Conservation (phyloP, 2,888 invertebrate genomes). For the Bhutanitis thaidina region DNA sequence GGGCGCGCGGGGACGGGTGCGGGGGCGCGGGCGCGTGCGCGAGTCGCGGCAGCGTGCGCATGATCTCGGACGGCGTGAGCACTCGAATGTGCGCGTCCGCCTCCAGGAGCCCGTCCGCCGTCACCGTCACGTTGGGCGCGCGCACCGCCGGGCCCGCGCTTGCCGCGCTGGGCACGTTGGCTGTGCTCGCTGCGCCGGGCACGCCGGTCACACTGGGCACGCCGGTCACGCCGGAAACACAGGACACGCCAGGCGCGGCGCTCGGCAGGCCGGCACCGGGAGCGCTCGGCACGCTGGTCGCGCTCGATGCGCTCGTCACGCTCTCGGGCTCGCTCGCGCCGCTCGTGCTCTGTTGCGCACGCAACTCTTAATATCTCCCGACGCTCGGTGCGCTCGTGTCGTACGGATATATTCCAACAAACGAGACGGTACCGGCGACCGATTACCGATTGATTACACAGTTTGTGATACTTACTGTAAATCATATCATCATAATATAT, state of each 20-base stretch:
- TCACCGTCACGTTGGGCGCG: slow-evolving; percentile 85
- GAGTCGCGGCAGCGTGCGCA: slow-evolving; percentile 93
- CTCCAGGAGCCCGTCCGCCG: slow-evolving; percentile 80
- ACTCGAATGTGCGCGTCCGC: slow-evolving; percentile 92
- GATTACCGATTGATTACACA: neutral
- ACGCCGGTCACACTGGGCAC: slow-evolving; percentile 22
- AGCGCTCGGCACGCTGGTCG: slow-evolving; percentile 54
- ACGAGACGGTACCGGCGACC: slow-evolving; percentile 11
- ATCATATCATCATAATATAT: too few relatives aligned
- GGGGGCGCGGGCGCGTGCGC: slow-evolving; percentile 79
- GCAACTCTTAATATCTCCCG: slow-evolving; percentile 46
- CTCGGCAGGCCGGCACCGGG: slow-evolving; percentile 24
- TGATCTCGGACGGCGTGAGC: slow-evolving; percentile 93
- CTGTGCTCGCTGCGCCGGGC: slow-evolving; percentile 44
- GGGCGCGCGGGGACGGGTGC: slow-evolving; percentile 33
- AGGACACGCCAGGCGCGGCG: slow-evolving; percentile 27
- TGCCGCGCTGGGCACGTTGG: slow-evolving; percentile 39
- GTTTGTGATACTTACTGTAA: too few relatives aligned
- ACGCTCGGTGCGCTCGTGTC: slow-evolving; percentile 13
- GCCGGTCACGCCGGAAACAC: slow-evolving; percentile 37
- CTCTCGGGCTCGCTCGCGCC: slow-evolving; percentile 23
- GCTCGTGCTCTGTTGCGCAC: slow-evolving; percentile 47
- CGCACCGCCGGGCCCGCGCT: slow-evolving; percentile 61
- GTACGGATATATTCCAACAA: slow-evolving; percentile 8
- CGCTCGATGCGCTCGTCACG: slow-evolving; percentile 20